Conservation (phyloP, 2,888 invertebrate species). For the Ormyrus pomaceus region DNA sequence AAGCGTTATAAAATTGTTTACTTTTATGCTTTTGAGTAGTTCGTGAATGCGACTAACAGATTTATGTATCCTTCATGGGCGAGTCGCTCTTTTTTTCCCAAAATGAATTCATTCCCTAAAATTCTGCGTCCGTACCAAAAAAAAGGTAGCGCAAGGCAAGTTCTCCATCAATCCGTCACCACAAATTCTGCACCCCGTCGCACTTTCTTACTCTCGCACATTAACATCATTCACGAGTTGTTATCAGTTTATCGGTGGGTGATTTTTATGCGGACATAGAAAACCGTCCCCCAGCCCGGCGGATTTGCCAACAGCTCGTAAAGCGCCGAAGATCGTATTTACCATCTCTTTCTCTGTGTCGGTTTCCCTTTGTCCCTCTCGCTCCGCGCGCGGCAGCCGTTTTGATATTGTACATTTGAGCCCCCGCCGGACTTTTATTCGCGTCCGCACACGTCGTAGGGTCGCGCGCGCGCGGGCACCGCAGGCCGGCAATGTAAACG, state of each 20-base stretch:
- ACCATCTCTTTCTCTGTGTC: neutral
- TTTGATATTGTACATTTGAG: slow-evolving; percentile 23
- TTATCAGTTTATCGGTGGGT: neutral
- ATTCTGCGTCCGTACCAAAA: too few relatives aligned
- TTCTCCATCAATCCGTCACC: too few relatives aligned
- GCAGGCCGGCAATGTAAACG: slow-evolving; percentile 22
- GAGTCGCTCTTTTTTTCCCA: too few relatives aligned
- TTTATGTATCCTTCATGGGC: too few relatives aligned
- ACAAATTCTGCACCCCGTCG: too few relatives aligned
- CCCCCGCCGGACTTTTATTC: neutral
- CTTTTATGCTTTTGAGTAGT: too few relatives aligned
- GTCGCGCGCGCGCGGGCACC: neutral
- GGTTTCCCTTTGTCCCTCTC: neutral
- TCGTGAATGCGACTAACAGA: too few relatives aligned
- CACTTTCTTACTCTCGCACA: too few relatives aligned
- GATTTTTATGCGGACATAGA: neutral
- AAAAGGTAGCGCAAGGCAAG: too few relatives aligned
- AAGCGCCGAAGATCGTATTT: slow-evolving; percentile 7
- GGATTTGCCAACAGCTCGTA: neutral
- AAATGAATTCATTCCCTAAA: too few relatives aligned
- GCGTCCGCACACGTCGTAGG: neutral
- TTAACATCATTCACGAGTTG: neutral
- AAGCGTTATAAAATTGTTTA: too few relatives aligned
- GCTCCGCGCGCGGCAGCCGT: neutral
- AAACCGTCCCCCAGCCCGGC: neutral